phyloP scores from a whole-genome alignment of 2,888 invertebrate species.

The Corbicula japonica region DNA sequence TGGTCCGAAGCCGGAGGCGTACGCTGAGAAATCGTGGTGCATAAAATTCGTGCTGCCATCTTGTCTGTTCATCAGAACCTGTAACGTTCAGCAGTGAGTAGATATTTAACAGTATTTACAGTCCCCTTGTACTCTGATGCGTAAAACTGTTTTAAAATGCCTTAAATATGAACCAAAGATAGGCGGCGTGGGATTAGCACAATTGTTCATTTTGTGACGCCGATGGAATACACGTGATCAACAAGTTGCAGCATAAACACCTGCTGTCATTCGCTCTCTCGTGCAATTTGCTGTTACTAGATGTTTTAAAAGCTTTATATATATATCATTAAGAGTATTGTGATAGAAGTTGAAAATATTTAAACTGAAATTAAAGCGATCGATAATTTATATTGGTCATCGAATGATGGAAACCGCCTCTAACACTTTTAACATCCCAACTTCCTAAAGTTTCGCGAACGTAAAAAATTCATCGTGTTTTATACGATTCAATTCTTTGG shows the following conservation, averaged over 20 bases:
- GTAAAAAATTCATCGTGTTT: too few species aligned
- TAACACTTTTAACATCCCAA: too few species aligned
- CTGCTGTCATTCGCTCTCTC: too few species aligned
- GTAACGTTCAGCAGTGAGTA: not conserved
- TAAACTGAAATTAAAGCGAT: too few species aligned
- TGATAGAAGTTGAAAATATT: too few species aligned
- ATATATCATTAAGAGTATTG: too few species aligned
- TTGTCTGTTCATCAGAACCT: conserved; percentile 55
- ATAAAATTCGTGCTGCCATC: conserved; percentile 24
- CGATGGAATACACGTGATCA: not conserved
- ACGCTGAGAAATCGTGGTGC: conserved; percentile 24
- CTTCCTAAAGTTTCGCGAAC: too few species aligned
- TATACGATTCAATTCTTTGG: too few species aligned
- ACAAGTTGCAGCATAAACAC: not conserved
- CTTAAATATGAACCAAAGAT: not conserved
- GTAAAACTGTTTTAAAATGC: not conserved
- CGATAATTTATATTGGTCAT: too few species aligned
- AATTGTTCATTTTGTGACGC: not conserved
- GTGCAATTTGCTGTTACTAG: too few species aligned
- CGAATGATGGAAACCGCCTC: too few species aligned
- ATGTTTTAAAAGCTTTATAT: too few species aligned
- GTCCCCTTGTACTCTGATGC: not conserved
- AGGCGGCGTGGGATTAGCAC: not conserved
- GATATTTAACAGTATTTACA: not conserved
- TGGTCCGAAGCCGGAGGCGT: conserved; percentile 49